These are phyloP conservation scores for Pedetes capensis DNA, from an alignment of 2,113 vertebrate species.

Conservation along the genomic window DNA sequence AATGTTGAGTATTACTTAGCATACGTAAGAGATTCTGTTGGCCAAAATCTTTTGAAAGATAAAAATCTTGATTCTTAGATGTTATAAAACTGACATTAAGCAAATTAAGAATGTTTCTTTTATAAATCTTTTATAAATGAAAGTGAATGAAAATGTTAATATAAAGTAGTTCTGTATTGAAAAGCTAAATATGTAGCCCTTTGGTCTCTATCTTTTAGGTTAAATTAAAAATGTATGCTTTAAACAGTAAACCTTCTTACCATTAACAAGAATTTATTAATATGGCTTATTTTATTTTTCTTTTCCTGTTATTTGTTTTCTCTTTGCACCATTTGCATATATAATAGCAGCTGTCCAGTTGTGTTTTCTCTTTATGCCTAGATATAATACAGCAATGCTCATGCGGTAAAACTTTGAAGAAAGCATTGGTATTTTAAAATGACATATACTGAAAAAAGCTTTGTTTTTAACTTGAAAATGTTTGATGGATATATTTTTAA, in stretches of 20 bases:
- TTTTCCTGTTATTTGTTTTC: conserved; percentile 21
- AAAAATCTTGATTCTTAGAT: conserved; percentile 2
- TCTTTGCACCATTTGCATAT: conserved; percentile 4
- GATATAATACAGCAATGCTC: background rate
- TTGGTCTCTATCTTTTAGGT: background rate
- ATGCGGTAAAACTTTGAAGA: background rate
- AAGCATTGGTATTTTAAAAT: conserved; percentile 18
- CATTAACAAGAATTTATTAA: conserved; percentile 12
- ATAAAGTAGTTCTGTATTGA: no score
- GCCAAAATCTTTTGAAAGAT: conserved; percentile 43
- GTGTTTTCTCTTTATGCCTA: conserved; percentile 21
- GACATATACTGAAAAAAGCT: conserved; percentile 40
- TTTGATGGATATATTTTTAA: conserved; percentile 24
- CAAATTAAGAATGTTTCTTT: conserved; percentile 35
- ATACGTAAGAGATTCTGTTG: conserved; percentile 8
- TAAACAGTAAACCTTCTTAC: conserved; percentile 36
- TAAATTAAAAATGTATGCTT: conserved; percentile 38
- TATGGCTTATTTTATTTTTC: conserved; percentile 29
- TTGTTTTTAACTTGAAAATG: conserved; percentile 26
- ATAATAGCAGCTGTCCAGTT: background rate
- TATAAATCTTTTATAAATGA: conserved; percentile 23
- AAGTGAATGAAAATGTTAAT: conserved; percentile 11
- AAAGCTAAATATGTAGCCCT: no score
- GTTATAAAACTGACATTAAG: conserved; percentile 20
- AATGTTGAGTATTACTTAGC: conserved; percentile 24